Evolutionary conservation across 1,140 invertebrate species (phyloP), one percentile per base, ranked within the genome.

Genomic region (Heliconius congener): DNA sequence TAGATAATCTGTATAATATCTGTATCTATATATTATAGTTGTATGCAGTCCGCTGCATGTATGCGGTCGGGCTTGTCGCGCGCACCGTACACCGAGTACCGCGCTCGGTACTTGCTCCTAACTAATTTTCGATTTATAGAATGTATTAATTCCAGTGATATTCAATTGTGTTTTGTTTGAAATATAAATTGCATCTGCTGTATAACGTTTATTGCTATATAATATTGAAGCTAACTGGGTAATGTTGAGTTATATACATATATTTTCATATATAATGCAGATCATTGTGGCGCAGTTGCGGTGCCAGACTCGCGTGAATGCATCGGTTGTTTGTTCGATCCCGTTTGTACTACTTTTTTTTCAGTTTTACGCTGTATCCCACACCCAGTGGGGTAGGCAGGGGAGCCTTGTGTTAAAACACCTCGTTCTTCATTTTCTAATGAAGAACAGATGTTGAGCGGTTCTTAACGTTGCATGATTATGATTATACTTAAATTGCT

Each of bases 81-180:
- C 60, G 27, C 60, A 66, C 60, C 60, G 60, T 30, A 16, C 18
- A 66, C 60, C 60, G 60, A 27, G 50, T 8, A 66, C 60, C 23
- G 60, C 27, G 27, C 60, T 66, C 60, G 11, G 11, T 30, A 30
- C 60, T 66, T 30, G 60, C 60, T 66, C 23, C 23, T 66, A 66
- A 30, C 27, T 66, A 66, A 66, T 66, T 66, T 66, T 66, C 60
- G 60, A 66, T 66, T 66, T 66, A 66, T 66, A 66, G 19, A 27
- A 66, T 66, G 11, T 66, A 66, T 66, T 60, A 60, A 66, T 66
- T 66, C 60, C 60, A 30, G 27, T 27, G 16, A 66, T 66, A 66
- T 66, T 66, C 60, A 66, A 66, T 60, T 60, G n/a, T 66, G 27
- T 66, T 66, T 66, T 66, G 60, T 30, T 66, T 27, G 9, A 66